Base-by-base conservation (phyloP, 2,888 invertebrate species). In the Trichopoda pennipes region DNA sequence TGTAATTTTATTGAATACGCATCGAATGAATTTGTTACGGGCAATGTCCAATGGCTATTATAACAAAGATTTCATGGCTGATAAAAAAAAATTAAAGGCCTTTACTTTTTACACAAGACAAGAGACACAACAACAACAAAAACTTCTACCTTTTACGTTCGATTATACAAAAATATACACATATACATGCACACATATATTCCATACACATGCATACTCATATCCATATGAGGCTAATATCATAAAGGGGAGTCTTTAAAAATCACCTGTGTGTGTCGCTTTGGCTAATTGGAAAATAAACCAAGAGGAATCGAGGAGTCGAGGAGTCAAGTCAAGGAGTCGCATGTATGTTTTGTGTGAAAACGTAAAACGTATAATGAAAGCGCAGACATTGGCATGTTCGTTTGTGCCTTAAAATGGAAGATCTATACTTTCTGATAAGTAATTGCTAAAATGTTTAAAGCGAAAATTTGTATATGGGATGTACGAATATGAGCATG, bases 1-100 rank as follows among this genome's bases (percentile, higher is more conserved):
- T 81, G 83, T 73, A 84, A 84, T 84, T 84, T 84, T 84, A 84
- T 84, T 84, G 83, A 84, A 84, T 81, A 78, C 83, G 77, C 80
- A 80, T 80, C 80, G 80, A 83, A 80, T 83, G 83, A 83, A 80
- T 83, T 80, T 72, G 83, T 80, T 80, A 70, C 80, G 80, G 74
- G 64, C 83, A 80, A 77, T 74, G 80, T 49, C 70, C 83, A 83
- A 74, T 66, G 77, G 56, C 77, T 80, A 83, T 77, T 80, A 80
- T 80, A 83, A 78, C 74, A 66, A 78, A 84, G 83, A 84, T 84
- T 81, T 81, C 81, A 79, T 78, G 80, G 78, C 75, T 84, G 83
- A 84, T 84, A 84, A 84, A 78, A 76, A n/a, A 28, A 82, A 73
- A 68, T 79, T 79, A 82, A 82, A 79, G 75, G 79, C 79, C 82